A percentile compares a stretch with the other conserved stretches of the same genome.
Evolutionary conservation across 2,797 vertebrate species (phyloP).

Genomic region (Protonibea diacanthus): DNA sequence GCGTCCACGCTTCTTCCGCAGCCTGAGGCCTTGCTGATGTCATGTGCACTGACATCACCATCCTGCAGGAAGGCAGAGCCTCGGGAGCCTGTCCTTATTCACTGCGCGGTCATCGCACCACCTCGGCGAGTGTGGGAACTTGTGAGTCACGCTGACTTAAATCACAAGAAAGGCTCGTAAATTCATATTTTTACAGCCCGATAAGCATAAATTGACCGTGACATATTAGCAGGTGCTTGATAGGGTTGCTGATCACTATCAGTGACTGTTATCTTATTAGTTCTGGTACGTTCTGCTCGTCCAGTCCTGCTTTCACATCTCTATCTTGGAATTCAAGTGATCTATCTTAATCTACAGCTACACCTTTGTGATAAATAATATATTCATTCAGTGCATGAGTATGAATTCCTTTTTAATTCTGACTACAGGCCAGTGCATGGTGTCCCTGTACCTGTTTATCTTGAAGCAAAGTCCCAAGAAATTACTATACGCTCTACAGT

Average conservation of each 20-base stretch:
- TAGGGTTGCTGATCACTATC: background rate
- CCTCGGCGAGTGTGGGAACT: slow-evolving; percentile 59
- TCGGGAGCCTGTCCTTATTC: slow-evolving; percentile 27
- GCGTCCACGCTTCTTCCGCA: slow-evolving; percentile 28
- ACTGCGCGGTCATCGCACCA: slow-evolving; percentile 52
- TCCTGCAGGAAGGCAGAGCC: slow-evolving; percentile 55
- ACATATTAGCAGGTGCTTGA: background rate
- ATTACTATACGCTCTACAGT: background rate
- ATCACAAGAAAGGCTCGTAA: slow-evolving; percentile 1
- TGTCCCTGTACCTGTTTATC: too few species aligned
- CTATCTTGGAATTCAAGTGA: background rate
- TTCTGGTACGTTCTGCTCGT: background rate
- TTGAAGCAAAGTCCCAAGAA: background rate
- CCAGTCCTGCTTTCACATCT: background rate
- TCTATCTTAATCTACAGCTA: background rate
- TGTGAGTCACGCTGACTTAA: slow-evolving; percentile 57
- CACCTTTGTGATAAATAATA: background rate
- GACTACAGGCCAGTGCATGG: background rate
- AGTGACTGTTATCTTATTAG: slow-evolving; percentile 10
- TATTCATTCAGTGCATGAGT: too few species aligned
- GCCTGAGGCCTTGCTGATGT: slow-evolving; percentile 49
- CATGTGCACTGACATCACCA: slow-evolving; percentile 71
- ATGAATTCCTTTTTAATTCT: background rate
- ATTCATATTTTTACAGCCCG: slow-evolving; percentile 6
- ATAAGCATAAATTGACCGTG: background rate